These are phyloP conservation scores for Drosophila tani DNA, from an alignment of 1,140 invertebrate species.

Conservation along the genomic window DNA sequence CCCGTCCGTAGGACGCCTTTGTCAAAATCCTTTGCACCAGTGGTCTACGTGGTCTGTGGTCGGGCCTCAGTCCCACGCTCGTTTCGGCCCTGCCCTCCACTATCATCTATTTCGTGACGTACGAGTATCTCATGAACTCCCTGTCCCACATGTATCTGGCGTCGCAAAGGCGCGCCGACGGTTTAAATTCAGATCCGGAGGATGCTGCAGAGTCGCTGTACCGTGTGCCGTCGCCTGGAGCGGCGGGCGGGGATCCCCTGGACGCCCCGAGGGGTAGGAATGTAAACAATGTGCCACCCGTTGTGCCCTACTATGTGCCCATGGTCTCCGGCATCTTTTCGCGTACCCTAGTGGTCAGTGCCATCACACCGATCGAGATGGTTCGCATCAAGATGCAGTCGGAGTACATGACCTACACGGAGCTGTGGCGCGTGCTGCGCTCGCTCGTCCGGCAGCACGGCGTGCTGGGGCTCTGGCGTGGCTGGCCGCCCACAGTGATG, in stretches of 20 bases:
- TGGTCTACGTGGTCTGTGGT: slow-evolving; percentile 96
- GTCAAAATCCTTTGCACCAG: slow-evolving; percentile 95
- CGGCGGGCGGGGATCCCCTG: slow-evolving; percentile 12
- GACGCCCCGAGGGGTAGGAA: background rate
- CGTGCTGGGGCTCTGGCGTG: slow-evolving; percentile 93
- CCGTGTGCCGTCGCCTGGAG: background rate
- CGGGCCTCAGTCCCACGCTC: slow-evolving; percentile 97
- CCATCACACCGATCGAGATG: slow-evolving; percentile 97
- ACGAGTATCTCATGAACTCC: slow-evolving; percentile 93
- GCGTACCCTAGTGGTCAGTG: slow-evolving; percentile 92
- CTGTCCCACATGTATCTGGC: slow-evolving; percentile 87
- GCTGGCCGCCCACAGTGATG: slow-evolving; percentile 94
- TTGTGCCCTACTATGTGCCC: slow-evolving; percentile 89
- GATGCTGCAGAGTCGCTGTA: background rate
- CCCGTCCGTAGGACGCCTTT: slow-evolving; percentile 94
- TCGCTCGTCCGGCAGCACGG: slow-evolving; percentile 91
- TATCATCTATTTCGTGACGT: slow-evolving; percentile 98
- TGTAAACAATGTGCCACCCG: background rate
- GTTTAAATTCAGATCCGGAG: background rate
- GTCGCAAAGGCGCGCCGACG: background rate
- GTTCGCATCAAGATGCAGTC: slow-evolving; percentile 99
- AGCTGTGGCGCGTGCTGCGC: slow-evolving; percentile 86
- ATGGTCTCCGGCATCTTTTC: slow-evolving; percentile 92
- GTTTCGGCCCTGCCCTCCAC: slow-evolving; percentile 97
- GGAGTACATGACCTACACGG: slow-evolving; percentile 92